Base-by-base conservation (phyloP, 2,888 invertebrate species). In the Diadegma fenestrale region DNA sequence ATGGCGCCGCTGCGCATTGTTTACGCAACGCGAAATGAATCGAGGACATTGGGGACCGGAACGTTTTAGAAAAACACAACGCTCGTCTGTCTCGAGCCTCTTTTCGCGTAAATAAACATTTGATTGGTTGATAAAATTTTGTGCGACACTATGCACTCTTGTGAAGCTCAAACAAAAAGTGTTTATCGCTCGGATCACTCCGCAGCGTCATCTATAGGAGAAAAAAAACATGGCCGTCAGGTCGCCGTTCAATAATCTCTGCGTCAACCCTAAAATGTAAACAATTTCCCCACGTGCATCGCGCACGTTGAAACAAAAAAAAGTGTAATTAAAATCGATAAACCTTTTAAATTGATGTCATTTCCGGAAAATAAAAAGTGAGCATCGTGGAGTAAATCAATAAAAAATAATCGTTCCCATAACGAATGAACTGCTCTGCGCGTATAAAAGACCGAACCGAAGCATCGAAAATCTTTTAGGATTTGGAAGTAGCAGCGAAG, bases 401-500 rank as follows among this genome's bases (percentile, higher is more conserved):
- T 58, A 14, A 26, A 14, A 14, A 54, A 58, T 26, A 58, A 58
- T 8, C 19, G 51, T 19, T 58, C 3, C 22, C 58, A 26, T 14
- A 58, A 58, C 26, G 12, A 14, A 58, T 14, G 26, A 5, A 58
- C 26, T n/a, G n/a, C n/a, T 58, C 26, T 58, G 26, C 26, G 26
- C 26, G 14, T 48, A 48, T 22, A 37, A 22, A 64, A 26, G 33
- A 43, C n/a, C 17, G 19, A 14, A 45, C 22, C 61, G 73, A 45
- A 37, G 61, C 41, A 69, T 22, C 37, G 63, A 77, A 64, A 72
- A 73, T 58, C 17, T 33, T 43, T 58, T n/a, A n/a, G 12, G 37
- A 37, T 37, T 37, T 37, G 45, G 14, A 33, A 33, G 54, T 19
- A 54, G 12, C 8, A 58, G 64, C n/a, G 71, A 80, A 71, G 80